A percentile compares a stretch with the other conserved stretches of the same genome.
phyloP scores from a whole-genome alignment of 2,113 vertebrate species.

The Myotis yumanensis region DNA sequence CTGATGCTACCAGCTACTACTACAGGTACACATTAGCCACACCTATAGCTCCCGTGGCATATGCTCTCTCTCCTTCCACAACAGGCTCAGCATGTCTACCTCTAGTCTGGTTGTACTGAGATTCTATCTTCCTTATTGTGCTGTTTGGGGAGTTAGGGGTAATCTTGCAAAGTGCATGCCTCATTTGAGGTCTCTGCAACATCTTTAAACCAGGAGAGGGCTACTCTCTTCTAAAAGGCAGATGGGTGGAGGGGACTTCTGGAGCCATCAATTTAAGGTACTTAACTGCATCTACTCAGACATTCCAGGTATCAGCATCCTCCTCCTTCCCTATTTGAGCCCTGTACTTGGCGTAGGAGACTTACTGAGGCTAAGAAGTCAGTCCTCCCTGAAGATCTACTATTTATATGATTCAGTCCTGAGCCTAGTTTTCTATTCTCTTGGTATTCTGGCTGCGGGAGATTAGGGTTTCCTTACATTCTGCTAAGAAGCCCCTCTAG shows the following conservation, averaged over 20 bases:
- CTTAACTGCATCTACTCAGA: neutral
- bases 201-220: neutral
- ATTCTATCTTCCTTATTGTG: neutral
- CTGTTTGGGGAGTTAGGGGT: neutral
- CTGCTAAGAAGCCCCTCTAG: neutral
- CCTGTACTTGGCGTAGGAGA: neutral
- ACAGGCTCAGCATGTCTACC: neutral
- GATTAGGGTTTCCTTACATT: constrained; percentile 1
- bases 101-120: neutral
- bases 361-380: neutral
- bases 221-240: neutral
- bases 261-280: neutral
- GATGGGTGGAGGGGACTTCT: neutral
- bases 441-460: neutral
- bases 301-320: neutral
- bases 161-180: neutral
- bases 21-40: neutral
- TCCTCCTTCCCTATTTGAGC: neutral
- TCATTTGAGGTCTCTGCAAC: neutral
- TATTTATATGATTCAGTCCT: neutral
- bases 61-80: neutral
- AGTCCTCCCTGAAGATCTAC: neutral
- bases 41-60: neutral
- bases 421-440: neutral
- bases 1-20: neutral